These are phyloP conservation scores for Ectobius pallidus DNA, from an alignment of 2,888 invertebrate genomes.

Conservation along the genomic window DNA sequence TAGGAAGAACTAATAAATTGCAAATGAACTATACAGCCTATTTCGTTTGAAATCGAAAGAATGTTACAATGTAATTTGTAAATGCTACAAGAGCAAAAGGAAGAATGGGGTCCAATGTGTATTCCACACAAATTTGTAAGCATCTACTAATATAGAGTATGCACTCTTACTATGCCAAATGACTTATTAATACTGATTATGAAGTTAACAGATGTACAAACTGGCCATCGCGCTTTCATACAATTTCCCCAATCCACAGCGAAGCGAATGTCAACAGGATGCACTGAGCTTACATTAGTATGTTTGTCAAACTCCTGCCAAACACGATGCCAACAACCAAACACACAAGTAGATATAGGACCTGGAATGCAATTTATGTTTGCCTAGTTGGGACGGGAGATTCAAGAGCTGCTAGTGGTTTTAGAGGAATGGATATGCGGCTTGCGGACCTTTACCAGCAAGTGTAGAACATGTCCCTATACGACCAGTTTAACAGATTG, in stretches of 20 bases:
- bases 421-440: not conserved
- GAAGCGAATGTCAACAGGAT: not conserved
- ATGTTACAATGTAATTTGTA: too few species aligned
- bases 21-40: too few species aligned
- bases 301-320: conserved; percentile 18
- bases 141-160: too few species aligned
- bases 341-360: conserved; percentile 4
- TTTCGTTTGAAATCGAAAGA: too few species aligned
- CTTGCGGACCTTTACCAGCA: not conserved
- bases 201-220: not conserved
- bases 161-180: too few species aligned
- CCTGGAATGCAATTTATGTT: conserved; percentile 14
- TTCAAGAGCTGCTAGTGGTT: not conserved
- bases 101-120: too few species aligned
- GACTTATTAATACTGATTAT: not conserved
- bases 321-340: conserved; percentile 9
- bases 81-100: too few species aligned
- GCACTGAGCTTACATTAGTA: not conserved
- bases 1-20: too few species aligned
- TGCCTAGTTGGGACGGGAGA: not conserved
- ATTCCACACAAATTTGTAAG: too few species aligned
- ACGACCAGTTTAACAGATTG: too few species aligned
- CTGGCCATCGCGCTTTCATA: not conserved
- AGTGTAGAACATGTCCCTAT: conserved; percentile 5
- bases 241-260: not conserved